phyloP scores from a whole-genome alignment of 2,888 invertebrate species.

The Arrhopalites spinosus region DNA sequence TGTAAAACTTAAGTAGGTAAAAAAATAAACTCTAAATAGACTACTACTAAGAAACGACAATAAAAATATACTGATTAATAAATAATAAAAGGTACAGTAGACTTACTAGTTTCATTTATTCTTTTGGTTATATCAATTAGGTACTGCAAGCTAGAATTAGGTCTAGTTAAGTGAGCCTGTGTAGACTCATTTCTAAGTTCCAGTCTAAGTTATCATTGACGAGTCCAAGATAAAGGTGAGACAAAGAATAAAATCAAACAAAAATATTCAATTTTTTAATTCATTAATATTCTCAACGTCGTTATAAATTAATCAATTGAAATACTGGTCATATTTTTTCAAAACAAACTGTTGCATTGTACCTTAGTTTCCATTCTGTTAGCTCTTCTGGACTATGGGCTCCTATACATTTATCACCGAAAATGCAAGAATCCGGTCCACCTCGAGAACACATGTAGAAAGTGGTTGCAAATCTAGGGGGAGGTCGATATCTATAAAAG shows the following conservation, averaged over 20 bases:
- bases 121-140: slow-evolving; percentile 46
- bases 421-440: slow-evolving; percentile 65
- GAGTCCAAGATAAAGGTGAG: too few species aligned
- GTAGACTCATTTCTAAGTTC: slow-evolving; percentile 21
- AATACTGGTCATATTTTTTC: too few species aligned
- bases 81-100: too few species aligned
- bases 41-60: too few species aligned
- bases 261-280: too few species aligned
- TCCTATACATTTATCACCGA: slow-evolving; percentile 73
- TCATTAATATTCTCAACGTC: too few species aligned
- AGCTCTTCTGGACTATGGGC: slow-evolving; percentile 75
- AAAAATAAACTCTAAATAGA: too few species aligned
- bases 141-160: slow-evolving; percentile 40
- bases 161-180: slow-evolving; percentile 19
- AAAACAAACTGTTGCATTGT: too few species aligned
- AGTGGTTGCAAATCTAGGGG: slow-evolving; percentile 47
- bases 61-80: too few species aligned
- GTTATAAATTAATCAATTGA: too few species aligned
- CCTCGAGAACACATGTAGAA: slow-evolving; percentile 51
- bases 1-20: too few species aligned
- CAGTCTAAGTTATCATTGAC: slow-evolving; percentile 20
- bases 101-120: slow-evolving; percentile 43
- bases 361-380: slow-evolving; percentile 70
- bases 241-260: too few species aligned
- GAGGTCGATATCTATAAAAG: slow-evolving; percentile 46